Conservation (phyloP, 2,113 vertebrate genomes). For the Oceanodroma tethys region DNA sequence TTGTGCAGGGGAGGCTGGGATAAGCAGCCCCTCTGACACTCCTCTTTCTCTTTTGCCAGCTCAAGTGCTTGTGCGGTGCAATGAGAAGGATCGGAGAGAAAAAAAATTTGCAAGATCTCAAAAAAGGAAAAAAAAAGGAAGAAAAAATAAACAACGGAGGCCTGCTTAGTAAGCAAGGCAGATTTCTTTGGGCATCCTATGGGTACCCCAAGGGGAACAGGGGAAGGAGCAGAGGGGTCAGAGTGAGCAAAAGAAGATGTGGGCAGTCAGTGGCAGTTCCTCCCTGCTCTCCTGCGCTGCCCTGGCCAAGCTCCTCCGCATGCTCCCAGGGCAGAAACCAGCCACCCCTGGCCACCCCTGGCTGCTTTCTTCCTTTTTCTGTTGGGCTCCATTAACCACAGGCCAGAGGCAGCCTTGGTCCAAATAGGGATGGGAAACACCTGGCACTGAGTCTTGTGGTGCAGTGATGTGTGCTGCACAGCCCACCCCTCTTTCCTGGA, state of each 20-base stretch:
- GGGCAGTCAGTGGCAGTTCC: background rate
- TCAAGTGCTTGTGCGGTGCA: background rate
- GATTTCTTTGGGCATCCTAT: background rate
- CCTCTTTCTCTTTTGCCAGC: background rate
- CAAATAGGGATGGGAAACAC: background rate
- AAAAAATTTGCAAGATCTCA: background rate
- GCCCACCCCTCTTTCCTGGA: background rate
- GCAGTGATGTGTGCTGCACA: background rate
- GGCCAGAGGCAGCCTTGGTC: background rate
- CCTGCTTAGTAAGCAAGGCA: background rate
- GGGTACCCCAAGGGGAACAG: background rate
- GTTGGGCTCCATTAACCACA: background rate
- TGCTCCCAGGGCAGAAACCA: background rate
- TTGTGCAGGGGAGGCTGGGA: background rate
- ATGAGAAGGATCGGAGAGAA: background rate
- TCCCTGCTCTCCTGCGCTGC: background rate
- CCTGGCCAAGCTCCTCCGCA: accelerated
- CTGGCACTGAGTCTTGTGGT: background rate
- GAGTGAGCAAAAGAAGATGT: background rate
- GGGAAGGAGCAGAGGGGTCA: background rate
- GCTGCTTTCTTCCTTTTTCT: background rate
- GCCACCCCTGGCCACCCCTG: background rate
- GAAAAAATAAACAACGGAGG: background rate
- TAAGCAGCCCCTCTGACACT: background rate
- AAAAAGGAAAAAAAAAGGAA: background rate